Conservation (phyloP, 2,113 vertebrate genomes). For the Nyctibius bracteatus region DNA sequence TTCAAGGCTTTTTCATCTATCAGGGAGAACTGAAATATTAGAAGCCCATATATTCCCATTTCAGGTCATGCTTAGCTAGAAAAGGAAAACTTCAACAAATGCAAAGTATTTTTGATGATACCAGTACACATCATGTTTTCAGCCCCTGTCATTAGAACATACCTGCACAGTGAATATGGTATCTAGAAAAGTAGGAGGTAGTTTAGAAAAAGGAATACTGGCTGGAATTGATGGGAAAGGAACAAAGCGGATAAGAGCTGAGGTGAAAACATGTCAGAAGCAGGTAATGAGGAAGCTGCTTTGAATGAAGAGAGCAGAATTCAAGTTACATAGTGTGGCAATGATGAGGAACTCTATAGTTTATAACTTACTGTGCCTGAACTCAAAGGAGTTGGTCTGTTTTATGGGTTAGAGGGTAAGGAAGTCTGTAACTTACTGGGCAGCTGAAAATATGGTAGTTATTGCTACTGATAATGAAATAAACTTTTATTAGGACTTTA, state of each 20-base stretch:
- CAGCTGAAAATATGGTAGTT: not conserved
- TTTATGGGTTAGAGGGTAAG: slow-evolving; percentile 7
- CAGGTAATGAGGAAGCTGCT: not conserved
- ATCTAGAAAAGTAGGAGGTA: not conserved
- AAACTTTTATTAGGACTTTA: not conserved
- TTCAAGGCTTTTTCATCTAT: not conserved
- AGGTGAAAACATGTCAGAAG: not conserved
- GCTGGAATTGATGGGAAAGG: not conserved
- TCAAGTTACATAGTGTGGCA: not conserved
- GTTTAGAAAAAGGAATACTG: not conserved
- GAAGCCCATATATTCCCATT: not conserved
- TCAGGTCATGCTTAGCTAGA: not conserved
- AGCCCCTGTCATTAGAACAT: not conserved
- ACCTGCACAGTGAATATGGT: not conserved
- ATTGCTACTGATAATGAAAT: not conserved
- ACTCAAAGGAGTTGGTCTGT: not conserved
- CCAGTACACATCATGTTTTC: not conserved
- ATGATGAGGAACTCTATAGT: not conserved
- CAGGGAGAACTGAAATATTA: not conserved
- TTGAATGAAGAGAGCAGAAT: not conserved
- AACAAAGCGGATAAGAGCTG: not conserved
- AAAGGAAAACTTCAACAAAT: not conserved
- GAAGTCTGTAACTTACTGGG: not conserved
- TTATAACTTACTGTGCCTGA: not conserved
- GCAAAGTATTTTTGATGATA: not conserved